A percentile compares a stretch with the other conserved stretches of the same genome.
These are phyloP conservation scores for Mnemiopsis leidyi DNA, from an alignment of 37 sponge, comb jelly and placozoan species.

Conservation along the genomic window DNA sequence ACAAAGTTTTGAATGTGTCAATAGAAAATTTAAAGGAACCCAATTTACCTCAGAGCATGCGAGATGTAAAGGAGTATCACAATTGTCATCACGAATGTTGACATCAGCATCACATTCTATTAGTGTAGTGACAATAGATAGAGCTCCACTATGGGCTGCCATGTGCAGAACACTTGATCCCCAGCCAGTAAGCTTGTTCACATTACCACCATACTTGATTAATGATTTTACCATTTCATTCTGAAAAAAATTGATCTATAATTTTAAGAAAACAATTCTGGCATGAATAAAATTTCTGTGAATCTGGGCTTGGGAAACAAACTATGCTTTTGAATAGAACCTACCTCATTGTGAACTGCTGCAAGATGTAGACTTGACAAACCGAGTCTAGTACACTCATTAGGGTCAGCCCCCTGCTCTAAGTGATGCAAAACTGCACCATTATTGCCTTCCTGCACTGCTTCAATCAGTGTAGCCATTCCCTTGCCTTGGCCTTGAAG, in stretches of 20 bases:
- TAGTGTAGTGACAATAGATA: background rate
- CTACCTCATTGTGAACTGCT: constrained; percentile 1
- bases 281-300: no score
- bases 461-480: constrained; percentile 47
- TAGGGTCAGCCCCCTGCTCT: background rate
- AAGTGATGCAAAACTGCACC: background rate
- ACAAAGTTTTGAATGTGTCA: background rate
- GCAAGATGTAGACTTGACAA: constrained; percentile 15
- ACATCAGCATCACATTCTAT: background rate
- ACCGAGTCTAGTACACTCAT: constrained; percentile 15
- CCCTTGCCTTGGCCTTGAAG: background rate
- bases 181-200: constrained; percentile 1
- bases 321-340: no score
- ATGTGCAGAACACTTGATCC: constrained; percentile 22
- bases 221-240: background rate
- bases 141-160: constrained; percentile 5
- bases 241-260: background rate
- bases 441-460: background rate
- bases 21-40: background rate
- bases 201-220: background rate
- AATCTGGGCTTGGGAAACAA: no score
- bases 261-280: no score
- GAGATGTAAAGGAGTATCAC: constrained; percentile 47
- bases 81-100: constrained; percentile 12
- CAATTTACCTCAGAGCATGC: constrained; percentile 27